Evolutionary conservation across 2,113 vertebrate species (phyloP).

Genomic region (Pseudopodoces humilis): DNA sequence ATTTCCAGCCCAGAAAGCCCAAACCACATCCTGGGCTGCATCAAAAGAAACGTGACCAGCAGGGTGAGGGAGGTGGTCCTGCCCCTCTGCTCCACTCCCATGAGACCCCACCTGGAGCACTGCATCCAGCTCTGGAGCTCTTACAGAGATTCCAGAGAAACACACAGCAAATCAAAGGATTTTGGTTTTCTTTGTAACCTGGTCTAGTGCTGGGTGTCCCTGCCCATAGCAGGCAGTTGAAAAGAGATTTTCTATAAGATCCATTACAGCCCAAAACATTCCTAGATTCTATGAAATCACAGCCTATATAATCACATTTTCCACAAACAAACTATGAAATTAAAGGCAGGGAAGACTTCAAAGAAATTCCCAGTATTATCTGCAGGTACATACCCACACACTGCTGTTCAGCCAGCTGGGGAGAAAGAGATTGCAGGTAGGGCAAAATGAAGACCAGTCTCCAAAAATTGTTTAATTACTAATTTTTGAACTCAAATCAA

Average conservation of each 20-base stretch:
- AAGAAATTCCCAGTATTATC: neutral
- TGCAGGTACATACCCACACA: neutral
- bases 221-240: neutral
- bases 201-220: neutral
- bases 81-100: neutral
- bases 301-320: neutral
- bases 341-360: slow-evolving; percentile 4
- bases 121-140: neutral
- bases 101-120: neutral
- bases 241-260: neutral
- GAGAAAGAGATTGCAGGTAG: neutral
- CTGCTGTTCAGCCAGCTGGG: neutral
- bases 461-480: neutral
- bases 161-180: neutral
- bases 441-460: neutral
- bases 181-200: neutral
- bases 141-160: neutral
- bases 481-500: neutral
- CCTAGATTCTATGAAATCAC: neutral
- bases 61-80: neutral
- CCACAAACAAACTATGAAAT: neutral
- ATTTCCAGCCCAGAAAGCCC: neutral
- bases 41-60: neutral
- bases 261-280: neutral
- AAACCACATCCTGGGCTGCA: neutral